Base-by-base conservation (phyloP, 2,797 vertebrate genomes). In the Trachurus trachurus region DNA sequence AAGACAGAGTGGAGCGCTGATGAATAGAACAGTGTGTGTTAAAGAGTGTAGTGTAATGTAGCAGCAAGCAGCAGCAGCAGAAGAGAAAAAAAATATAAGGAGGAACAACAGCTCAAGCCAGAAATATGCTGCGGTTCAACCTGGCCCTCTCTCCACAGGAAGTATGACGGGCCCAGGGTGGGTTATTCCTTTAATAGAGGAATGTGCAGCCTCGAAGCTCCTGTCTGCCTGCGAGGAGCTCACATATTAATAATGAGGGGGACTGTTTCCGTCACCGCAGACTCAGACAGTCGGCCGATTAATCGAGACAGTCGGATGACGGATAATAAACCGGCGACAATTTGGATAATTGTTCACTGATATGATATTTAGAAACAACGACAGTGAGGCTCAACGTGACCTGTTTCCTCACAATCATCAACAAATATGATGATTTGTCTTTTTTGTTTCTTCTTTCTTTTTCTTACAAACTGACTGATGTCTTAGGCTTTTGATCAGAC, bases 111-210 rank as follows among this genome's bases (percentile, higher is more conserved):
- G 92, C 94, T 94, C 92, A 93, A 93, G 92, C 92, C 91, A 93
- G 89, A 95, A 94, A 91, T 94, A 95, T 94, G 94, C 92, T 94
- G 92, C 83, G 93, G 94, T 94, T 90, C 93, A 93, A 94, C 91
- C 93, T 94, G 93, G 94, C 93, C 89, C 91, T 93, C 89, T 88
- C 91, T 92, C 92, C 91, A 94, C 93, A 94, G 94, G 94, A 95
- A 95, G 93, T 87, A 90, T 87, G 89, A 92, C 92, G 87, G 90
- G 90, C 89, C 87, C 88, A 74, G 94, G 91, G 91, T 91, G 92
- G 92, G 90, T 93, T 92, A 91, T 90, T 93, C 90, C 87, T 92
- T 89, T 94, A 94, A 92, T 94, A 89, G 88, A 93, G 92, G 93
- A 94, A 94, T 94, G 92, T 93, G 90, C 89, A 89, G 91, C 81